Evolutionary conservation across 2,113 vertebrate species (phyloP).

Genomic region (Eptesicus fuscus): DNA sequence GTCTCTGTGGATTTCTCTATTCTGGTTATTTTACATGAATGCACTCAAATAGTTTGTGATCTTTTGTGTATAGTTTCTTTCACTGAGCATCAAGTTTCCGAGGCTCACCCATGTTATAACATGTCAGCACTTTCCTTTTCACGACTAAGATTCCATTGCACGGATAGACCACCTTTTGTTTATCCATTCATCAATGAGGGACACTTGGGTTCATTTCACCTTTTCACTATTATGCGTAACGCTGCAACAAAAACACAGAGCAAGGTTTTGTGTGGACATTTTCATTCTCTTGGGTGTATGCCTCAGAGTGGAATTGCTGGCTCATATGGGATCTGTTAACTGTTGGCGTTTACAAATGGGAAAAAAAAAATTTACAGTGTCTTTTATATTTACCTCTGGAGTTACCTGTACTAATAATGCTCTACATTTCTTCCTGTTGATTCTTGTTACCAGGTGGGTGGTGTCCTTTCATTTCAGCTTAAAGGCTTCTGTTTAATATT

Average conservation of each 20-base stretch:
- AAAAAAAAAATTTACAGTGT: neutral
- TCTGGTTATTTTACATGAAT: neutral
- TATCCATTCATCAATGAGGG: too few species aligned
- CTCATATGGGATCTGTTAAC: neutral
- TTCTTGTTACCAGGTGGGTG: fast-evolving
- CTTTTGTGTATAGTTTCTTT: too few species aligned
- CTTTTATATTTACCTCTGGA: neutral
- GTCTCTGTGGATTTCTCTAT: fast-evolving
- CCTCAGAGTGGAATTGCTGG: neutral
- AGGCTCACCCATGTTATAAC: neutral
- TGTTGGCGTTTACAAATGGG: neutral
- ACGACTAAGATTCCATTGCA: fast-evolving
- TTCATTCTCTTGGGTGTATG: neutral
- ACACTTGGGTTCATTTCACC: neutral
- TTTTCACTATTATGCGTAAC: neutral
- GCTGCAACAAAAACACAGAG: neutral
- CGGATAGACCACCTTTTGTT: neutral
- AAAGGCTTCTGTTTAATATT: too few species aligned
- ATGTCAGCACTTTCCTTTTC: fast-evolving
- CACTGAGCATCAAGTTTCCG: fast-evolving
- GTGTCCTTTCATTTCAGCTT: neutral
- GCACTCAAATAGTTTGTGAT: fast-evolving
- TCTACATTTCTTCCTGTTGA: neutral
- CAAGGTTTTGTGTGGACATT: neutral
- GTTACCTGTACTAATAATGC: neutral